Base-by-base conservation (phyloP, 2,888 invertebrate species). In the Craniophora ligustri region DNA sequence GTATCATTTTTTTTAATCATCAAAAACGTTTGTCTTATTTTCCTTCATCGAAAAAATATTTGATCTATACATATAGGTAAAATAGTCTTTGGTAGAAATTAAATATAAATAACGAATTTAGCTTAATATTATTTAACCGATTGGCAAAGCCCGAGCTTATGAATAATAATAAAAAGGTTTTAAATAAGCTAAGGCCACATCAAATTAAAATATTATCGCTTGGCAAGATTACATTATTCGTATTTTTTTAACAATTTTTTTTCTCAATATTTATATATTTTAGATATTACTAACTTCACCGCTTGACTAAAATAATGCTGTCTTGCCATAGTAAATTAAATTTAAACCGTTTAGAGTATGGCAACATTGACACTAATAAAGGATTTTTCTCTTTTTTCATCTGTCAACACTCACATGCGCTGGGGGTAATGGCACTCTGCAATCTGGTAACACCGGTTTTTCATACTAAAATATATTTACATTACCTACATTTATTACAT, bases 351-450 rank as follows among this genome's bases (percentile, higher is more conserved):
- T 41, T 36, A 42, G 49, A 59, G 45, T 63, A 63, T 63, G 75
- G 75, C 70, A 84, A 84, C 80, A 80, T 72, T 59, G 62, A 79
- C 78, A 86, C 87, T 92, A 90, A 92, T 88, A 79, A 81, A 85
- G 78, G 76, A 83, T 85, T 89, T 89, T 91, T 87, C 83, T 88
- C 72, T 80, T 87, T 91, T 86, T 91, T 91, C 90, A 91, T 92
- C 88, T 88, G 82, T 82, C 92, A 88, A 92, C 92, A 91, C 85
- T 91, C 88, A 90, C 72, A 81, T 82, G 81, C 85, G 89, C 88
- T 89, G 91, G 92, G 93, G 91, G 86, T 90, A 89, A 87, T 89
- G 89, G 89, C 91, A 90, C 92, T 89, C 89, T 88, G 87, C 92
- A 89, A 91, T 85, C 89, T 92, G 93, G 93, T 92, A 92, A 92